A percentile compares a stretch with the other conserved stretches of the same genome.
phyloP scores from a whole-genome alignment of 2,797 vertebrate genomes.

The Crenichthys baileyi region DNA sequence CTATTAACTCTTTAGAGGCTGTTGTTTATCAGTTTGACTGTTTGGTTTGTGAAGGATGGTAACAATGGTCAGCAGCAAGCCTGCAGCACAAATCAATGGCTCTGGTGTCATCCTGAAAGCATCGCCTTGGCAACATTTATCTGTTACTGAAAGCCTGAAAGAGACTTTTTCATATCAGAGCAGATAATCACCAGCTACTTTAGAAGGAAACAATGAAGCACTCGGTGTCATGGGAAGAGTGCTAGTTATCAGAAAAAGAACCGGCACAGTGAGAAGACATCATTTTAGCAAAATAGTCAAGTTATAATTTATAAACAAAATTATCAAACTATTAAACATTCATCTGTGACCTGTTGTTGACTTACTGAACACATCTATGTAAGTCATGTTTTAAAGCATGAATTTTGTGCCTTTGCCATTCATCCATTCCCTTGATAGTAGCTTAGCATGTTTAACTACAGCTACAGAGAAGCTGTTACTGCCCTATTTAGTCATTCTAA shows the following conservation, averaged over 20 bases:
- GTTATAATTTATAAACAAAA: neutral
- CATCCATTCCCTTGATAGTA: neutral
- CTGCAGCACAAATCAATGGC: conserved; percentile 30
- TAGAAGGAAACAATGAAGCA: conserved; percentile 20
- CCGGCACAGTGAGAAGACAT: conserved; percentile 44
- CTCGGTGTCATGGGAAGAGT: conserved; percentile 31
- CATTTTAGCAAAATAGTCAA: neutral
- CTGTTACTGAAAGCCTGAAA: conserved; percentile 46
- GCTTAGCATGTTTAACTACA: neutral
- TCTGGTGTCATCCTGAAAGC: conserved; percentile 35
- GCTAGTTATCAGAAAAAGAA: conserved; percentile 39
- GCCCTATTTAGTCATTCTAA: neutral
- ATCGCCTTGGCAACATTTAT: conserved; percentile 37
- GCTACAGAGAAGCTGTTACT: neutral
- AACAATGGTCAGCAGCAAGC: conserved; percentile 14
- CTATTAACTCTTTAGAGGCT: neutral
- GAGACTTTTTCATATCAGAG: conserved; percentile 49
- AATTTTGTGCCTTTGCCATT: neutral
- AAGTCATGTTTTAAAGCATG: neutral
- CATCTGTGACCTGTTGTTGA: neutral
- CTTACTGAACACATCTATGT: neutral
- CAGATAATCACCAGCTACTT: conserved; percentile 55
- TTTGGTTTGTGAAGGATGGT: conserved; percentile 4
- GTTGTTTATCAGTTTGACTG: conserved; percentile 18
- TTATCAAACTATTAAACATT: neutral